Conservation (phyloP, 2,113 vertebrate genomes). For the Cheilinus undulatus region DNA sequence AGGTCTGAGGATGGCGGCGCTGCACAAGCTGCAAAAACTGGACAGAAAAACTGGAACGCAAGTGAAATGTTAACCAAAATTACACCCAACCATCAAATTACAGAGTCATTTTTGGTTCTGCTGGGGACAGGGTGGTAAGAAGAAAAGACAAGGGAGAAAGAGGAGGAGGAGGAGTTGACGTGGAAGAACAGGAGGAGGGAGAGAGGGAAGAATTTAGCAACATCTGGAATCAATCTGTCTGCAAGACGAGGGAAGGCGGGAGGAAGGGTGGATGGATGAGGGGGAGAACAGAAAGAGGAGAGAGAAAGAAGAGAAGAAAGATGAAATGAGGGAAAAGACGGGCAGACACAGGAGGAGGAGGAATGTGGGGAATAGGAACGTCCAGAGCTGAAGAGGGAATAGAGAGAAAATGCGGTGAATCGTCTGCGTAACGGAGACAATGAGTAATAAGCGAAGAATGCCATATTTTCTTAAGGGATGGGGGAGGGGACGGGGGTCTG, state of each 20-base stretch:
- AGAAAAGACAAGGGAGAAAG: slow-evolving; percentile 2
- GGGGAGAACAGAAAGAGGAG: background rate
- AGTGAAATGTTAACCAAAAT: slow-evolving; percentile 63
- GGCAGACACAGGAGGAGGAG: slow-evolving; percentile 44
- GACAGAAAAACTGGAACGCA: slow-evolving; percentile 20
- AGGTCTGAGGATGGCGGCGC: slow-evolving; percentile 1
- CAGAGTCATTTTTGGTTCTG: slow-evolving; percentile 49
- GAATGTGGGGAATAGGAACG: slow-evolving; percentile 56
- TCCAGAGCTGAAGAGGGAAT: slow-evolving; percentile 50
- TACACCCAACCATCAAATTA: slow-evolving; percentile 62
- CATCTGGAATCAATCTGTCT: slow-evolving; percentile 86
- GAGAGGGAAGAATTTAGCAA: slow-evolving; percentile 67
- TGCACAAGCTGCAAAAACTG: background rate
- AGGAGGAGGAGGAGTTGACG: slow-evolving; percentile 44
- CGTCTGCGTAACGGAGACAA: slow-evolving; percentile 72
- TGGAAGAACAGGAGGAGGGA: slow-evolving; percentile 43
- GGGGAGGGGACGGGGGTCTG: slow-evolving; percentile 51
- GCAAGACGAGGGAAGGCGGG: slow-evolving; percentile 27
- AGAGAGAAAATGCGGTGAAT: slow-evolving; percentile 55
- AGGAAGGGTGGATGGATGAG: slow-evolving; percentile 20
- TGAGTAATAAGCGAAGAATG: slow-evolving; percentile 82
- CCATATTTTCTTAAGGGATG: slow-evolving; percentile 74
- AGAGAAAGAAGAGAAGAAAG: slow-evolving; percentile 44
- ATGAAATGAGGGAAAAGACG: slow-evolving; percentile 55
- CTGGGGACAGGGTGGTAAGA: slow-evolving; percentile 37